Conservation (phyloP, 1,140 invertebrate genomes). For the Megalonaias nervosa region DNA sequence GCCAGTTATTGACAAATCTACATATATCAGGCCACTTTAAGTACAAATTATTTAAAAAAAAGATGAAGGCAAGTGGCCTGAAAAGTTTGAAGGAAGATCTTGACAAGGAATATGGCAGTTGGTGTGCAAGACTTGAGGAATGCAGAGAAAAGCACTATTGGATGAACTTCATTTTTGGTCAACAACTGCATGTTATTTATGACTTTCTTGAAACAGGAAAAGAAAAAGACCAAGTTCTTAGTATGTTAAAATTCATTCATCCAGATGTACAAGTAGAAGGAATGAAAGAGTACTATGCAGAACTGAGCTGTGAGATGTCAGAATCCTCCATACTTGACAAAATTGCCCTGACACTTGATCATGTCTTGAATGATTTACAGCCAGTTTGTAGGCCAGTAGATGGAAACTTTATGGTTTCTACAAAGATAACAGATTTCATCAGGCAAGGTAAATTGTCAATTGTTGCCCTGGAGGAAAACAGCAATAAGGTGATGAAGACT, state of each 20-base stretch:
- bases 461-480: conserved; percentile 20
- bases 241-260: conserved; percentile 20
- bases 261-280: not conserved
- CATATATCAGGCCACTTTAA: conserved; percentile 27
- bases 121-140: not conserved
- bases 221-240: not conserved
- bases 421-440: conserved; percentile 11
- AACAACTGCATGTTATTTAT: not conserved
- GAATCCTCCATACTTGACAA: not conserved
- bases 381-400: not conserved
- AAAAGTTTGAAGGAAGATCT: not conserved
- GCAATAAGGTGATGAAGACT: conserved; percentile 32
- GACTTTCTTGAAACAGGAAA: not conserved
- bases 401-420: not conserved
- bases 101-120: not conserved
- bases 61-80: not conserved
- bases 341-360: no score
- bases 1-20: not conserved
- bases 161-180: conserved; percentile 23
- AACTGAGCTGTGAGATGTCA: not conserved
- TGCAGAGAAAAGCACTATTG: conserved; percentile 19
- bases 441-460: conserved; percentile 14
- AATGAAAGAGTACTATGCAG: not conserved
- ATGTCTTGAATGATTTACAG: no score
- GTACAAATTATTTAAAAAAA: conserved; percentile 1